Evolutionary conservation across 1,140 invertebrate genomes (phyloP).

Genomic region (Dolichoris vasculosae): DNA sequence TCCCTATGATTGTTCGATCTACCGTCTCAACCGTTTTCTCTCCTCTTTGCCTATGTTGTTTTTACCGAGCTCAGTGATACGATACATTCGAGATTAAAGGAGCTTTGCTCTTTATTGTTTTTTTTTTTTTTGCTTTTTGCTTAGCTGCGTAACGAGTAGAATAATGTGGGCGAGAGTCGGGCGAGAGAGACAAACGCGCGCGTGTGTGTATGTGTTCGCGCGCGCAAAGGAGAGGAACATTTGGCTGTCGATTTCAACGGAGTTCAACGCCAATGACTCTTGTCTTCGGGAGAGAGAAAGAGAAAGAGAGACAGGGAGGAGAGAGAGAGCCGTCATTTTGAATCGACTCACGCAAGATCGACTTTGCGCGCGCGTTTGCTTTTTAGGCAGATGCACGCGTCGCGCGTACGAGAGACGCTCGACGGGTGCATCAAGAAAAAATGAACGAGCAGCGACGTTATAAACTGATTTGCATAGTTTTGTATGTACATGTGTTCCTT

Average conservation of each 20-base stretch:
- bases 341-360: not conserved
- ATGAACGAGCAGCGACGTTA: slow-evolving; percentile 10
- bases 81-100: slow-evolving; percentile 26
- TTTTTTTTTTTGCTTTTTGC: not conserved
- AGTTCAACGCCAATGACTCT: too few relatives aligned
- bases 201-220: not conserved
- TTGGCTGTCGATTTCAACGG: not conserved
- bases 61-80: not conserved
- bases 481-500: slow-evolving; percentile 6
- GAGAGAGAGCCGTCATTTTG: not conserved
- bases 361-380: not conserved
- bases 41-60: not conserved
- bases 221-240: not conserved
- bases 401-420: not conserved
- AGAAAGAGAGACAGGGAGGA: too few relatives aligned
- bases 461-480: slow-evolving; percentile 9
- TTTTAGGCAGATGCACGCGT: not conserved
- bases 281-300: too few relatives aligned
- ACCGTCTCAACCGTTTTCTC: not conserved
- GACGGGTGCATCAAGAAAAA: not conserved
- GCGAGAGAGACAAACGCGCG: not conserved
- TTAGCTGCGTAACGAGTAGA: not conserved
- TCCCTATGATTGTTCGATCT: slow-evolving; percentile 1
- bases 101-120: not conserved
- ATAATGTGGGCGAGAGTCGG: not conserved